These are phyloP conservation scores for Desoria tigrina DNA, from an alignment of 2,888 invertebrate genomes.

Conservation along the genomic window DNA sequence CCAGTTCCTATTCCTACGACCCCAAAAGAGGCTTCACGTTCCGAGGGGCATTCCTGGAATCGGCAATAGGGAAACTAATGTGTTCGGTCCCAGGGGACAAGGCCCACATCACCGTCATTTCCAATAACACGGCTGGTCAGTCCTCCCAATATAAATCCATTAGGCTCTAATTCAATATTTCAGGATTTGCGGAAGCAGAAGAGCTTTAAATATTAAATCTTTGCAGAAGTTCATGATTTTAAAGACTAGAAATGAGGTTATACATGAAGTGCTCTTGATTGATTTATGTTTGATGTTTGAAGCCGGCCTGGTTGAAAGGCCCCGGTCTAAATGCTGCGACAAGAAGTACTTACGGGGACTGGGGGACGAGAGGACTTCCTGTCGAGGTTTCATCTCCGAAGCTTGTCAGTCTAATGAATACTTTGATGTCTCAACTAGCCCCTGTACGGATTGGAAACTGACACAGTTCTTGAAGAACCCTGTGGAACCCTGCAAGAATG, in stretches of 20 bases:
- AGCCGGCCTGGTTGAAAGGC: neutral
- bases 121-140: neutral
- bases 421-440: slow-evolving; percentile 25
- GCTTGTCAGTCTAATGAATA: slow-evolving; percentile 37
- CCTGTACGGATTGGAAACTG: slow-evolving; percentile 46
- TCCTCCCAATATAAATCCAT: neutral
- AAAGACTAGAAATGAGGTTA: slow-evolving; percentile 3
- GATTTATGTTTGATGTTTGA: too few relatives aligned
- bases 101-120: neutral
- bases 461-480: slow-evolving; percentile 42
- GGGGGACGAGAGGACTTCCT: slow-evolving; percentile 47
- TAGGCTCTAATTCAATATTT: too few relatives aligned
- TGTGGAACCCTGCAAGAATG: slow-evolving; percentile 46
- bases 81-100: neutral
- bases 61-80: neutral
- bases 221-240: too few relatives aligned
- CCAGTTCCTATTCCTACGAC: slow-evolving; percentile 35
- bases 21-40: slow-evolving; percentile 42
- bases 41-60: slow-evolving; percentile 9
- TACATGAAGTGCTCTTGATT: too few relatives aligned
- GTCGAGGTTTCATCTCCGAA: slow-evolving; percentile 43
- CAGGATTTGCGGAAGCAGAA: too few relatives aligned
- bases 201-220: too few relatives aligned
- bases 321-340: slow-evolving; percentile 38
- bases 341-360: slow-evolving; percentile 38